phyloP scores from a whole-genome alignment of 2,888 invertebrate genomes.

The Hermodice carunculata region DNA sequence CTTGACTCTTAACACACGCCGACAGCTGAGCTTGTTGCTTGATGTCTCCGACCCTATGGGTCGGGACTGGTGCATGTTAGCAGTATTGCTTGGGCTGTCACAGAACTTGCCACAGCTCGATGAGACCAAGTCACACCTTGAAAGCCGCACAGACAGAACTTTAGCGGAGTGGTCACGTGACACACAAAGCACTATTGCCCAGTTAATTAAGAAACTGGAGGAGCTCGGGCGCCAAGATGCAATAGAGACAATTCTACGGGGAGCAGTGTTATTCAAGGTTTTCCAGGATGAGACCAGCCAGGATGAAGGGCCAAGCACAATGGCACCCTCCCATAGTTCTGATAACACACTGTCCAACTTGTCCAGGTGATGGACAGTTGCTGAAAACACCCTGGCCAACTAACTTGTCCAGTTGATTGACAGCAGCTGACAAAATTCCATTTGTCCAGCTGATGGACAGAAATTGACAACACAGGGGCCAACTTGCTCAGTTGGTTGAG shows the following conservation, averaged over 20 bases:
- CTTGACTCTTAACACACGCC: conserved; percentile 75
- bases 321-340: conserved; percentile 18
- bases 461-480: no score
- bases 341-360: conserved; percentile 24
- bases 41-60: conserved; percentile 74
- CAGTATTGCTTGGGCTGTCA: conserved; percentile 72
- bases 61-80: conserved; percentile 74
- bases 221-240: conserved; percentile 77
- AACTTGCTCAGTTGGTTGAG: no score
- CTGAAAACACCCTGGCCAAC: no score
- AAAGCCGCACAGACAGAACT: conserved; percentile 70
- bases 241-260: conserved; percentile 74
- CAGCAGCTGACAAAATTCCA: no score
- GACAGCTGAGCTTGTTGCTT: conserved; percentile 70
- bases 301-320: background rate
- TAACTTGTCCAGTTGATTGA: no score
- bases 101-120: conserved; percentile 73
- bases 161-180: conserved; percentile 72
- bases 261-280: conserved; percentile 68
- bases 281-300: conserved; percentile 21
- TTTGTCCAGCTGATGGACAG: no score
- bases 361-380: conserved; percentile 26
- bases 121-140: conserved; percentile 55
- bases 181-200: conserved; percentile 71
- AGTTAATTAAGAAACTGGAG: conserved; percentile 74